Evolutionary conservation across 2,888 invertebrate species (phyloP), one percentile per base, ranked within the genome.

Genomic region (Perizoma flavofasciatum): DNA sequence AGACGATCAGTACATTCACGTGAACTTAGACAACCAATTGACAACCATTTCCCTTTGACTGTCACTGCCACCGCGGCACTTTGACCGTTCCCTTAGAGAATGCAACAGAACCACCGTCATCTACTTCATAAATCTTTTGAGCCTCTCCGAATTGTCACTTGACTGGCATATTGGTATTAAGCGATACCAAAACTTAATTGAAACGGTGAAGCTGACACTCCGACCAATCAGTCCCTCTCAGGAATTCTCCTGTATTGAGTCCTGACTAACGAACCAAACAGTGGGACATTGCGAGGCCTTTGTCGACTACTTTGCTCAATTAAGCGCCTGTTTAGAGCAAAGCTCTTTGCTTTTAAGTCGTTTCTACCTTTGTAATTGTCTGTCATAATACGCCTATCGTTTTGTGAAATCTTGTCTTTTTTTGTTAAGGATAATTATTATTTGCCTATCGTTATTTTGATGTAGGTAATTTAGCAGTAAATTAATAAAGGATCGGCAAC

Each of bases 271-370:
- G 68, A 68, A 68, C 63, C 66, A 65, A 62, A 60, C 62, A 55
- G 60, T 53, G 49, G 48, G 58, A 62, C 59, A 62, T 58, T 54
- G 32, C 55, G 9, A 10, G 49, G 49, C 63, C 65, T 68, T 65
- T 68, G 65, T 62, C 55, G 54, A 55, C 61, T 65, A 62, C 65
- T 67, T 65, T 63, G 58, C 59, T 59, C 67, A 67, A 67, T 67
- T 65, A 65, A 60, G 59, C 52, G 58, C 41, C 66, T 64, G 62
- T 67, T 61, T 64, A 62, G 60, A 61, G 53, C 10, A n/a, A 45
- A 41, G 62, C 56, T 65, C 51, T 55, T 60, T 55, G 55, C 55
- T 60, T 46, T 55, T 58, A 62, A 55, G 43, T 65, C n/a, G n/a
- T n/a, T n/a, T n/a, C 59, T 60, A 65, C 63, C 59, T 65, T 44